phyloP scores from a whole-genome alignment of 1,140 invertebrate species.

The Drosophila kepulauana region DNA sequence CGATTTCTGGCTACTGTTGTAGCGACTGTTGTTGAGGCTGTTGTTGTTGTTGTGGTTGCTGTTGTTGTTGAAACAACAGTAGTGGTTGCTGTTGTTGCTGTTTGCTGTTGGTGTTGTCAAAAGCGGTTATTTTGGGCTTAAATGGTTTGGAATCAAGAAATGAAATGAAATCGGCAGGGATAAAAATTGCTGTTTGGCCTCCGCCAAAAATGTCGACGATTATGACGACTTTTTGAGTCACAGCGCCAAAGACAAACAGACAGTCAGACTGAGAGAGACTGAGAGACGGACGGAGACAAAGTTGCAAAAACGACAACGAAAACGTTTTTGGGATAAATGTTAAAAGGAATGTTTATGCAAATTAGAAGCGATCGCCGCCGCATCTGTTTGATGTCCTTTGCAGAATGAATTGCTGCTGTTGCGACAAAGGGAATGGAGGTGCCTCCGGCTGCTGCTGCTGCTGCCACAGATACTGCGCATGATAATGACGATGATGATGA shows the following conservation, averaged over 20 bases:
- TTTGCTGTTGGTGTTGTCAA: constrained; percentile 65
- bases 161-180: constrained; percentile 67
- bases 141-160: constrained; percentile 72
- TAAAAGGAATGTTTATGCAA: constrained; percentile 84
- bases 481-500: constrained; percentile 51
- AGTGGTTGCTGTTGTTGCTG: constrained; percentile 1
- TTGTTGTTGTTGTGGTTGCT: constrained; percentile 15
- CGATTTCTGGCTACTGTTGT: constrained; percentile 78
- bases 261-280: not conserved
- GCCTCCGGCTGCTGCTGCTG: constrained; percentile 23
- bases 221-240: constrained; percentile 70
- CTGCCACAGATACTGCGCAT: constrained; percentile 12
- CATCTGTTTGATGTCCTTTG: constrained; percentile 82
- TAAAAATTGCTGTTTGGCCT: constrained; percentile 34
- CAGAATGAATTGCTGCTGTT: constrained; percentile 55
- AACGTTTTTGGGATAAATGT: constrained; percentile 82
- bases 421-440: constrained; percentile 7
- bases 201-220: constrained; percentile 65
- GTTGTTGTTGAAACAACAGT: constrained; percentile 10
- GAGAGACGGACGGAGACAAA: constrained; percentile 8
- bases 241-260: constrained; percentile 28
- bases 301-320: constrained; percentile 58
- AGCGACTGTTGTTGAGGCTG: constrained; percentile 42
- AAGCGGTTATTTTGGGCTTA: constrained; percentile 72
- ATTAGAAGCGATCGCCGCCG: constrained; percentile 81